A percentile compares a stretch with the other conserved stretches of the same genome.
Conservation (phyloP, 2,888 invertebrate species). For the Ryuthela nishihirai region DNA sequence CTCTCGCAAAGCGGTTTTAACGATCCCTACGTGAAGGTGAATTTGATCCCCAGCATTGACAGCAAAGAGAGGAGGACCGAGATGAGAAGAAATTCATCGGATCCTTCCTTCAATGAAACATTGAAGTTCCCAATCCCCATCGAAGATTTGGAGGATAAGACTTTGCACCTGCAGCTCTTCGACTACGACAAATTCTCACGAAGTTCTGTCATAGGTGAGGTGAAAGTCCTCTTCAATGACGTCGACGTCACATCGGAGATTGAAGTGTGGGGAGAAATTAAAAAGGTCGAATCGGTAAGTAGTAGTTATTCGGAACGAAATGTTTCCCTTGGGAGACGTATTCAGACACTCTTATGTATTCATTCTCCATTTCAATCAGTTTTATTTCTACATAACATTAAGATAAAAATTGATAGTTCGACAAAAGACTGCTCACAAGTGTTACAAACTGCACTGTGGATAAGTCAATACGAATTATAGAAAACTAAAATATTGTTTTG, state of each 20-base stretch:
- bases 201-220: constrained; percentile 84
- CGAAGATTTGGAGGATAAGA: constrained; percentile 76
- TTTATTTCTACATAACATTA: too few relatives aligned
- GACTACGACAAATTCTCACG: constrained; percentile 71
- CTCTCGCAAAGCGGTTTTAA: constrained; percentile 85
- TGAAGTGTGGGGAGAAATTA: constrained; percentile 84
- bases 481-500: too few relatives aligned
- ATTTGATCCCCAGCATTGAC: constrained; percentile 79
- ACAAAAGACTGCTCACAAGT: too few relatives aligned
- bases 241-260: constrained; percentile 71
- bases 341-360: too few relatives aligned
- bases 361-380: too few relatives aligned
- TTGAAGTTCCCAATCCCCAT: constrained; percentile 89
- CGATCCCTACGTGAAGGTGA: constrained; percentile 79
- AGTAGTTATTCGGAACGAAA: too few relatives aligned
- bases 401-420: too few relatives aligned
- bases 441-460: too few relatives aligned
- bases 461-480: too few relatives aligned
- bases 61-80: constrained; percentile 76
- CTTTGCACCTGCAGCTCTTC: constrained; percentile 64
- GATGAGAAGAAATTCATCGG: constrained; percentile 75
- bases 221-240: constrained; percentile 69
- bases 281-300: constrained; percentile 65
- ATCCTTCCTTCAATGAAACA: constrained; percentile 84
- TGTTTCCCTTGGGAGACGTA: too few relatives aligned